phyloP scores from a whole-genome alignment of 2,888 invertebrate genomes.

The Ecliptopera silaceata region DNA sequence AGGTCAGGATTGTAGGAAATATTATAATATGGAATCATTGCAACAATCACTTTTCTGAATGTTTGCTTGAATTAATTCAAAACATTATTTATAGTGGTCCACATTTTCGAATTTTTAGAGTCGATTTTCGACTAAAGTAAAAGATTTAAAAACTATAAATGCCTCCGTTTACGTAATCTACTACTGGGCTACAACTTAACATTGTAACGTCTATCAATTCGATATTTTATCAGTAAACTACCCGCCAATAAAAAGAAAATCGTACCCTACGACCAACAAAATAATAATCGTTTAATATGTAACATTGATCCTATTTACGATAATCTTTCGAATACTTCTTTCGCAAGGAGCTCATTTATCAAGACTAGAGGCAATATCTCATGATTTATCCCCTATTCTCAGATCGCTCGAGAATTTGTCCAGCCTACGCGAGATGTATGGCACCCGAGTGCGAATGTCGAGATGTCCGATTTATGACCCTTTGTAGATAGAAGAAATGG shows the following conservation, averaged over 20 bases:
- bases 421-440: constrained; percentile 61
- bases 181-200: too few species aligned
- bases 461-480: constrained; percentile 64
- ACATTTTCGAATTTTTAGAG: too few species aligned
- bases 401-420: constrained; percentile 64
- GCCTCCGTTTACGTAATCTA: too few species aligned
- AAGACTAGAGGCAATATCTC: constrained; percentile 49
- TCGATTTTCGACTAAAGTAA: too few species aligned
- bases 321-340: constrained; percentile 10
- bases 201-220: too few species aligned
- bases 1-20: constrained; percentile 62
- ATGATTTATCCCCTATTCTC: constrained; percentile 58
- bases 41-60: constrained; percentile 7
- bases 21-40: constrained; percentile 40
- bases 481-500: constrained; percentile 29
- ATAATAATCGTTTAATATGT: background rate
- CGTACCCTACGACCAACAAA: too few species aligned
- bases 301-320: background rate
- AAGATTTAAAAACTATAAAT: too few species aligned
- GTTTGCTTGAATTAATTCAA: too few species aligned
- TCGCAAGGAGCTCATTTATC: constrained; percentile 38
- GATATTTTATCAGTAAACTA: too few species aligned
- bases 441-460: constrained; percentile 52
- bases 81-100: too few species aligned
- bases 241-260: too few species aligned